These are phyloP conservation scores for Amphibalanus amphitrite DNA, from an alignment of 1,140 invertebrate species.

Conservation along the genomic window DNA sequence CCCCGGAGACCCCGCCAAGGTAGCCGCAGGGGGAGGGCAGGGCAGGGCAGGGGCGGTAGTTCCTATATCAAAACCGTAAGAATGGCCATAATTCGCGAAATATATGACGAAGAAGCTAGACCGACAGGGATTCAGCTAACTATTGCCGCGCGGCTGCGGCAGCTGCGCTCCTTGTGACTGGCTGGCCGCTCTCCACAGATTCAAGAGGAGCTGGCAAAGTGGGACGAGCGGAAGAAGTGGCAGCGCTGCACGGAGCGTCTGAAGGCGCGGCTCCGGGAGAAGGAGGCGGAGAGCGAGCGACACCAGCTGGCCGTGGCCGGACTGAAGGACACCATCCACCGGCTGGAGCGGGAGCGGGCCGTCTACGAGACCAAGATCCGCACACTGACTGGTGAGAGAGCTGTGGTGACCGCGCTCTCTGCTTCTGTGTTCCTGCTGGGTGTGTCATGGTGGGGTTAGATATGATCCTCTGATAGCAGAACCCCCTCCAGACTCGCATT, in stretches of 20 bases:
- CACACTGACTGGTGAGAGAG: neutral
- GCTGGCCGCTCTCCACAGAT: neutral
- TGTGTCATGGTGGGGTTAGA: too few species aligned
- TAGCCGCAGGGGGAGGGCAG: neutral
- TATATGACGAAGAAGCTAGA: too few species aligned
- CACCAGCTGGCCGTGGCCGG: neutral
- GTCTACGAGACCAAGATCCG: neutral
- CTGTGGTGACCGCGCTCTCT: too few species aligned
- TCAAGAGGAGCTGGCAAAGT: constrained; percentile 39
- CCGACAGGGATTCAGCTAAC: too few species aligned
- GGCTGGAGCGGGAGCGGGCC: neutral
- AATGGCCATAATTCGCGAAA: too few species aligned
- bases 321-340: neutral
- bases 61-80: too few species aligned
- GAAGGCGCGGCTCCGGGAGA: constrained; percentile 39
- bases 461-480: too few species aligned
- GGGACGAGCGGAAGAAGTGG: constrained; percentile 52
- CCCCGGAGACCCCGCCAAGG: neutral
- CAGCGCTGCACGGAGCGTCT: constrained; percentile 43
- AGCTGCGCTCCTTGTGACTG: too few species aligned
- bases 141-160: too few species aligned
- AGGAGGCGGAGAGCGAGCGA: constrained; percentile 29
- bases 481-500: too few species aligned
- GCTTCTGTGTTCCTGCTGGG: too few species aligned
- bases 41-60: too few species aligned